Evolutionary conservation across 2,888 invertebrate genomes (phyloP).

Genomic region (Tuta absoluta): DNA sequence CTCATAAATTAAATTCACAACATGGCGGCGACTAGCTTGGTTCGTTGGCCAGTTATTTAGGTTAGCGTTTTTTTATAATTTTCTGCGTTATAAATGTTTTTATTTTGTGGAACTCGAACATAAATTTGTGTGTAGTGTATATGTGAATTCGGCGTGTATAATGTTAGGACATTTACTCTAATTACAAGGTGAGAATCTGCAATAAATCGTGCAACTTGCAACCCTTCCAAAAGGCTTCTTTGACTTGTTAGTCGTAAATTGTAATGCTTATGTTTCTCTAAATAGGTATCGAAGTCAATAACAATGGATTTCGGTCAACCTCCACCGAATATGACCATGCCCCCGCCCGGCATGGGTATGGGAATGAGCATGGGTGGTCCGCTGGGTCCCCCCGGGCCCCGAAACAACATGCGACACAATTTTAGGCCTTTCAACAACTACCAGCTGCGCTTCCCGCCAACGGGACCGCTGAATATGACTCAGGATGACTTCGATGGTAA

Average conservation of each 20-base stretch:
- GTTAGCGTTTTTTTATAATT: constrained; percentile 58
- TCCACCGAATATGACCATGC: constrained; percentile 72
- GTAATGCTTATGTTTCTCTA: constrained; percentile 65
- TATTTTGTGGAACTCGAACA: constrained; percentile 44
- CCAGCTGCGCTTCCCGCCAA: constrained; percentile 77
- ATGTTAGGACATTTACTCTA: constrained; percentile 64
- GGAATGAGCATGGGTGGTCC: constrained; percentile 55
- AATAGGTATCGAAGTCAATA: constrained; percentile 74
- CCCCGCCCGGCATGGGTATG: constrained; percentile 68
- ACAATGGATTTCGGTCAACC: constrained; percentile 77
- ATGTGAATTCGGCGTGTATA: constrained; percentile 55
- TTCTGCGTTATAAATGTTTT: constrained; percentile 49
- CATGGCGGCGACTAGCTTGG: constrained; percentile 47
- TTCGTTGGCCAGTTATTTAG: constrained; percentile 46
- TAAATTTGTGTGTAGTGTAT: constrained; percentile 51
- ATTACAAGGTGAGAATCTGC: constrained; percentile 63
- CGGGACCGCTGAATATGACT: constrained; percentile 85
- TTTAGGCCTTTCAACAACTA: constrained; percentile 75
- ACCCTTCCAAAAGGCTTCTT: constrained; percentile 27
- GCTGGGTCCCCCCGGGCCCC: constrained; percentile 63
- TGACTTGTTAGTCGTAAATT: constrained; percentile 41
- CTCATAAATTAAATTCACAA: too few relatives aligned
- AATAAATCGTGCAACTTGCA: constrained; percentile 30
- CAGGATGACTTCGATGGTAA: constrained; percentile 98
- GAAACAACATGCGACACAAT: constrained; percentile 75